Evolutionary conservation across 1,140 invertebrate genomes (phyloP).

Genomic region (Riptortus pedestris): DNA sequence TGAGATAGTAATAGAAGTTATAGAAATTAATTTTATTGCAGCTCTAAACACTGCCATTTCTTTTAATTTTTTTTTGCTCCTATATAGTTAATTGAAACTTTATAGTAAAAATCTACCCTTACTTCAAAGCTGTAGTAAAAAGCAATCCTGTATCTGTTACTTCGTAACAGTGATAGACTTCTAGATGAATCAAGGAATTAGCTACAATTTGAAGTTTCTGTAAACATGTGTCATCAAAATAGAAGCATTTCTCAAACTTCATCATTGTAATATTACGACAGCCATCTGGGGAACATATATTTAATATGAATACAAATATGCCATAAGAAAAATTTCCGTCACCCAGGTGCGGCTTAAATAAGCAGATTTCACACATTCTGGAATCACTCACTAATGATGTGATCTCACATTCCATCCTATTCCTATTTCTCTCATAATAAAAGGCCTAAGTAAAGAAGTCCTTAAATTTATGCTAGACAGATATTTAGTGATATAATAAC

Average conservation of each 20-base stretch:
- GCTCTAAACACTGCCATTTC: not conserved
- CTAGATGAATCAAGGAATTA: conserved; percentile 38
- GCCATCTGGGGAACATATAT: conserved; percentile 34
- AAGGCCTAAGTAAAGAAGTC: too few species aligned
- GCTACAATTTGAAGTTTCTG: conserved; percentile 35
- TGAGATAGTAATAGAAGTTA: not conserved
- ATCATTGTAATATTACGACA: conserved; percentile 38
- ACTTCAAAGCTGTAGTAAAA: conserved; percentile 37
- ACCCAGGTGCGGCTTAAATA: not conserved
- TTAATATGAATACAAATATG: conserved; percentile 14
- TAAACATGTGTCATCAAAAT: conserved; percentile 42
- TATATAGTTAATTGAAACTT: not conserved
- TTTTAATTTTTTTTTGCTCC: not conserved
- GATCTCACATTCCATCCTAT: not conserved
- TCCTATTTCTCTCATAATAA: too few species aligned
- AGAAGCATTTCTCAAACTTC: conserved; percentile 40
- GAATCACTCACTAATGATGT: not conserved
- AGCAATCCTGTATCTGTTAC: conserved; percentile 40
- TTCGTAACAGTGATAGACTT: conserved; percentile 42
- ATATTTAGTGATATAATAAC: too few species aligned
- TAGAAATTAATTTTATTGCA: not conserved
- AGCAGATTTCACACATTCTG: not conserved
- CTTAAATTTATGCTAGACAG: too few species aligned
- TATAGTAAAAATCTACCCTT: conserved; percentile 26
- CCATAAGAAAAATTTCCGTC: not conserved